Evolutionary conservation across 2,113 vertebrate species (phyloP).

Genomic region (Mastomys natalensis): DNA sequence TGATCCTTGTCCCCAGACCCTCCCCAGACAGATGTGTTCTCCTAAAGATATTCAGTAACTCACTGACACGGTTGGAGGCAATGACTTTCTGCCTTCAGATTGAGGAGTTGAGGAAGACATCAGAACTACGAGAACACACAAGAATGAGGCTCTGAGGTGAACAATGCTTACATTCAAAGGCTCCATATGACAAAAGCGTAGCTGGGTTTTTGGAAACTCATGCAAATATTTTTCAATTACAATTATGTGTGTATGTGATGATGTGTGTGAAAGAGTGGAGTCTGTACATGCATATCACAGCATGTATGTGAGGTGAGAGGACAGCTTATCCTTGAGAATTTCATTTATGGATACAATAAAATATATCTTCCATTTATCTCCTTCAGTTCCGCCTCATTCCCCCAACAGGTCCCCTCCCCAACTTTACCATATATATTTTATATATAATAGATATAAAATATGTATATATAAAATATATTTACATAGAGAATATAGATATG

Average conservation of each 20-base stretch:
- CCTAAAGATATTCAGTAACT: background rate
- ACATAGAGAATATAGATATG: background rate
- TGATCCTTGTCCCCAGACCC: background rate
- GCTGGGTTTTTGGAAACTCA: background rate
- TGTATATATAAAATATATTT: background rate
- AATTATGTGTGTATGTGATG: background rate
- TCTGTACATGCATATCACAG: too few relatives aligned
- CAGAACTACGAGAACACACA: background rate
- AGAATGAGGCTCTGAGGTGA: background rate
- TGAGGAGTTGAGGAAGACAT: background rate
- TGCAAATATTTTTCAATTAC: background rate
- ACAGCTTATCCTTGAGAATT: background rate
- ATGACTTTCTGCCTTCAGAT: background rate
- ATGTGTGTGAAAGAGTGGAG: background rate
- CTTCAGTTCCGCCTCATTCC: background rate
- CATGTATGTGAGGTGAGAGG: background rate
- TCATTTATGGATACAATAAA: background rate
- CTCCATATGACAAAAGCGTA: background rate
- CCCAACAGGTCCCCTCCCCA: background rate
- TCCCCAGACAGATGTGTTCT: too few relatives aligned
- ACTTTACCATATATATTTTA: background rate
- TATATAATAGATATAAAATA: background rate
- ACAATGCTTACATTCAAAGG: background rate
- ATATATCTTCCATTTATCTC: background rate
- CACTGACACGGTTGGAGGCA: background rate